Evolutionary conservation across 2,113 vertebrate genomes (phyloP).

Genomic region (Corvus cornix): DNA sequence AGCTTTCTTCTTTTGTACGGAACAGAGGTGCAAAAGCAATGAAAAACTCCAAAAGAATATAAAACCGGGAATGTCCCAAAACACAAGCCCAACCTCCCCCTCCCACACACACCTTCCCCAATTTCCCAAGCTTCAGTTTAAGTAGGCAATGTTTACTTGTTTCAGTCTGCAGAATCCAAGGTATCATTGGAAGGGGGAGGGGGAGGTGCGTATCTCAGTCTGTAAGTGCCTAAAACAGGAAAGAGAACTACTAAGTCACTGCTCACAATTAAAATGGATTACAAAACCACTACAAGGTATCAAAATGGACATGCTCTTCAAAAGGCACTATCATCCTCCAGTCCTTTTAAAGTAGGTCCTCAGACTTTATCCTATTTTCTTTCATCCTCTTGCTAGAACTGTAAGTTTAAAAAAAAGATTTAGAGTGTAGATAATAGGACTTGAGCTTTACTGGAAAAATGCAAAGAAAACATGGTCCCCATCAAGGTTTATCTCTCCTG

Average conservation of each 20-base stretch:
- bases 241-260: conserved; percentile 84
- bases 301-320: conserved; percentile 62
- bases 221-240: conserved; percentile 90
- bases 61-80: conserved; percentile 63
- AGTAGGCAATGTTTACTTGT: conserved; percentile 79
- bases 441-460: not conserved
- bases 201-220: conserved; percentile 89
- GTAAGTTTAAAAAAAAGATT: not conserved
- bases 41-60: conserved; percentile 65
- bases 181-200: conserved; percentile 85
- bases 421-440: not conserved
- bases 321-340: conserved; percentile 63
- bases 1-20: conserved; percentile 66
- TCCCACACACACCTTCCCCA: conserved; percentile 46
- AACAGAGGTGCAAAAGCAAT: conserved; percentile 71
- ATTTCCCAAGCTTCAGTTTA: conserved; percentile 72
- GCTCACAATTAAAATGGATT: conserved; percentile 66
- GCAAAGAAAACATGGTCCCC: not conserved
- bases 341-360: not conserved
- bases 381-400: not conserved
- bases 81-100: conserved; percentile 61
- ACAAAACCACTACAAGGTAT: conserved; percentile 71
- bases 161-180: conserved; percentile 91
- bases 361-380: not conserved
- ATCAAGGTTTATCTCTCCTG: not conserved